Conservation (phyloP, 2,113 vertebrate species). For the Bubo scandiacus region DNA sequence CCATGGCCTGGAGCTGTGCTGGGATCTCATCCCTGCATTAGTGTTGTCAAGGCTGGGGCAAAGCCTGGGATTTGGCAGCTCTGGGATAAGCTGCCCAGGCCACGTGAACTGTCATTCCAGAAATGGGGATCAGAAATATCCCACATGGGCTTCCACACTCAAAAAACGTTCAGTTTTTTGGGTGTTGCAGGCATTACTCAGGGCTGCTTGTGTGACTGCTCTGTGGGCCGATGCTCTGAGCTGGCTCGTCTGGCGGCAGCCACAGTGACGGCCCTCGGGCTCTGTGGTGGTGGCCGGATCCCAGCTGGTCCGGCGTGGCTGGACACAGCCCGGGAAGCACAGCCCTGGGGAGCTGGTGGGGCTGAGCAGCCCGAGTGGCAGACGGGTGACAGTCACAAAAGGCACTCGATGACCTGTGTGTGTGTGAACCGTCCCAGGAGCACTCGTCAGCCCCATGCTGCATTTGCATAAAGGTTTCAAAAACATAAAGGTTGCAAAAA, state of each 20-base stretch:
- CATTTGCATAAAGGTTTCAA: neutral
- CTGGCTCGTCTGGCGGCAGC: neutral
- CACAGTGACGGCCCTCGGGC: rapidly evolving
- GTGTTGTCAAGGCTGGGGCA: neutral
- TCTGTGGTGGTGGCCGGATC: rapidly evolving
- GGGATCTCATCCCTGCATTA: neutral
- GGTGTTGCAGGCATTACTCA: neutral
- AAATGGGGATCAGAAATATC: neutral
- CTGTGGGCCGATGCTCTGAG: neutral
- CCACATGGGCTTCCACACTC: neutral
- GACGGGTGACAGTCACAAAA: neutral
- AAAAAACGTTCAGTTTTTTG: neutral
- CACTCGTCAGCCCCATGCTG: rapidly evolving
- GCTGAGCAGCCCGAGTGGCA: neutral
- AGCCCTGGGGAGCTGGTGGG: neutral
- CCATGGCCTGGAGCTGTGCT: neutral
- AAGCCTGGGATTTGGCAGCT: neutral
- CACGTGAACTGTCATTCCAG: neutral
- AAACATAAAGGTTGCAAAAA: neutral
- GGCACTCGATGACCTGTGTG: neutral
- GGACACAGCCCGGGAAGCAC: neutral
- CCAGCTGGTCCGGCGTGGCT: neutral
- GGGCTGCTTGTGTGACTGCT: neutral
- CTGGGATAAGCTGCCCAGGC: neutral
- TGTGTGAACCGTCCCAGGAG: rapidly evolving